These are phyloP conservation scores for Drosophila percnosoma DNA, from an alignment of 2,888 invertebrate genomes.

Conservation along the genomic window DNA sequence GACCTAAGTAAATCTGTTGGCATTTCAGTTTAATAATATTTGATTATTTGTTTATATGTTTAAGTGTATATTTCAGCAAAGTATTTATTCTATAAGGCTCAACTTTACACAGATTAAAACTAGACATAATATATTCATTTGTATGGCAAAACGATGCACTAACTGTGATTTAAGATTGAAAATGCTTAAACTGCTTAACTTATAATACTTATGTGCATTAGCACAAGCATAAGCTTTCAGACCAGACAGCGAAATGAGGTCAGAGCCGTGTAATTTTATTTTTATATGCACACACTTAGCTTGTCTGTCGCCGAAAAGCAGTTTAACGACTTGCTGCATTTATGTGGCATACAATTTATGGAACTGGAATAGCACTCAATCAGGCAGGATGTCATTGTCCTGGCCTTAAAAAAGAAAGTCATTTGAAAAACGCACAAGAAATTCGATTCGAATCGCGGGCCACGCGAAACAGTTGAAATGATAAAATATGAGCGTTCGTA, in stretches of 20 bases:
- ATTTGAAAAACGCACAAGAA: constrained; percentile 49
- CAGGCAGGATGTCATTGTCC: constrained; percentile 52
- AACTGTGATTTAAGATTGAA: background rate
- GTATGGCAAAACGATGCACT: background rate
- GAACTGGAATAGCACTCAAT: constrained; percentile 58
- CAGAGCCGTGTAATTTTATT: constrained; percentile 28
- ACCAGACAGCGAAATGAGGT: constrained; percentile 31
- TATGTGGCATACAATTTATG: constrained; percentile 61
- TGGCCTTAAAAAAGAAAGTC: constrained; percentile 23
- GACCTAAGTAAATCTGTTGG: background rate
- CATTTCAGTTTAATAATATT: background rate
- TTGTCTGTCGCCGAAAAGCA: constrained; percentile 24
- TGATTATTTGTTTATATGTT: no score
- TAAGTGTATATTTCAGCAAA: background rate
- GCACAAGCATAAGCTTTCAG: background rate
- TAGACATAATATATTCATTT: background rate
- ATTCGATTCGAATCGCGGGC: constrained; percentile 63
- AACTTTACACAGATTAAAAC: background rate
- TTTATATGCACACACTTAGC: constrained; percentile 10
- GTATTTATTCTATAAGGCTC: background rate
- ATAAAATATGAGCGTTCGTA: constrained; percentile 79
- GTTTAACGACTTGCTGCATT: constrained; percentile 43
- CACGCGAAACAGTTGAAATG: constrained; percentile 69
- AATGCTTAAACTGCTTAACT: background rate
- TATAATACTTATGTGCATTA: background rate